These are phyloP conservation scores for Ornithoptera priamus DNA, from an alignment of 2,888 invertebrate genomes.

Conservation along the genomic window DNA sequence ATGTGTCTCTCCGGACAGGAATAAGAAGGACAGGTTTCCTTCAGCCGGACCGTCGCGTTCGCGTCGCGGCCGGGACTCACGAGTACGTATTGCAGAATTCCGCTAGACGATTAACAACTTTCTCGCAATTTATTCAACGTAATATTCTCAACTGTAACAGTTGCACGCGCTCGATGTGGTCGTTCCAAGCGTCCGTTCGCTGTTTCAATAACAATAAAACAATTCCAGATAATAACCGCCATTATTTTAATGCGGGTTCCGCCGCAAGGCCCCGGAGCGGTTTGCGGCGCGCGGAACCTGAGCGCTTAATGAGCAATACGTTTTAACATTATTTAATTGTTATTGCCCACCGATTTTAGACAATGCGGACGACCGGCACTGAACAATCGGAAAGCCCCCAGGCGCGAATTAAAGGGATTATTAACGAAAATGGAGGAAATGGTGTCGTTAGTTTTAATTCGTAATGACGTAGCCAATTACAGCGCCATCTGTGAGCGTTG, in stretches of 20 bases:
- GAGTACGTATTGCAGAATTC: too few relatives aligned
- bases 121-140: background rate
- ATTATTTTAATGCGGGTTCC: slow-evolving; percentile 57
- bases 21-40: too few relatives aligned
- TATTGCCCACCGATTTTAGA: slow-evolving; percentile 47
- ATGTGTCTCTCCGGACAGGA: too few relatives aligned
- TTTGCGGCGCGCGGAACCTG: slow-evolving; percentile 32
- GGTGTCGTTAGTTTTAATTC: slow-evolving; percentile 48
- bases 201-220: slow-evolving; percentile 42
- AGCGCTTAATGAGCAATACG: slow-evolving; percentile 53
- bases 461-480: slow-evolving; percentile 46
- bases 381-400: slow-evolving; percentile 37
- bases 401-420: slow-evolving; percentile 41
- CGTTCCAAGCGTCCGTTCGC: slow-evolving; percentile 31
- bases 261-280: slow-evolving; percentile 33
- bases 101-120: background rate
- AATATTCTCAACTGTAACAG: slow-evolving; percentile 12
- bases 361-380: slow-evolving; percentile 42
- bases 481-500: slow-evolving; percentile 60
- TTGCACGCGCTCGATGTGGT: slow-evolving; percentile 8
- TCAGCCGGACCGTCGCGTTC: too few relatives aligned
- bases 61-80: too few relatives aligned
- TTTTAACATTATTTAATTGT: slow-evolving; percentile 51
- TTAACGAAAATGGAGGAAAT: slow-evolving; percentile 59
- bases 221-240: slow-evolving; percentile 36